A percentile compares a stretch with the other conserved stretches of the same genome.
These are phyloP conservation scores for Rhadinocentrus ornatus DNA, from an alignment of 2,797 vertebrate genomes.

Conservation along the genomic window DNA sequence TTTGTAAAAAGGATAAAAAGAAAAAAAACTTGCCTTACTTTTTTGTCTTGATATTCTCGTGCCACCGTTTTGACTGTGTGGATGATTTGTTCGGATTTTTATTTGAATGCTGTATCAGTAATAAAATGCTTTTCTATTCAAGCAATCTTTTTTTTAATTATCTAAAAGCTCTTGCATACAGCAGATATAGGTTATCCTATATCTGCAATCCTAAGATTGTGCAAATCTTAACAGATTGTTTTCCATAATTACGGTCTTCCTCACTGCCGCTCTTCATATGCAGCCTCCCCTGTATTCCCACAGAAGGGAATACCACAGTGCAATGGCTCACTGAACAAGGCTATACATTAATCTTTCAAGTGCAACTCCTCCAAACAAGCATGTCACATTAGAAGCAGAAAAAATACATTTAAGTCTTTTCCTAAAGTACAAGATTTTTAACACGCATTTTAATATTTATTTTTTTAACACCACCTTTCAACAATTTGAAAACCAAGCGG, in stretches of 20 bases:
- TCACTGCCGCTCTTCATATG: not conserved
- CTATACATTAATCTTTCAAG: slow-evolving; percentile 42
- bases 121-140: slow-evolving; percentile 76
- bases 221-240: too few relatives aligned
- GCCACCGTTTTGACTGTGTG: slow-evolving; percentile 74
- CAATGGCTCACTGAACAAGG: not conserved
- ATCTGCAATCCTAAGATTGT: not conserved
- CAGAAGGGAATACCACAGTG: not conserved
- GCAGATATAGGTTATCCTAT: not conserved
- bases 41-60: slow-evolving; percentile 76
- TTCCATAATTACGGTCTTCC: too few relatives aligned
- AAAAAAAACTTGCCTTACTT: slow-evolving; percentile 77
- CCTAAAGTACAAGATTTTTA: not conserved
- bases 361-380: slow-evolving; percentile 21
- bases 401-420: not conserved
- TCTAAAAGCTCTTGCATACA: not conserved
- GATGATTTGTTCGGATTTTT: slow-evolving; percentile 75
- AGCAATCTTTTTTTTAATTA: slow-evolving; percentile 22
- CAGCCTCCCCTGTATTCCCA: slow-evolving; percentile 2
- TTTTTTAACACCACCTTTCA: too few relatives aligned
- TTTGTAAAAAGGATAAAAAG: slow-evolving; percentile 23
- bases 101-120: slow-evolving; percentile 75
- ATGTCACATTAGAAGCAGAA: slow-evolving; percentile 3
- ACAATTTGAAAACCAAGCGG: too few relatives aligned
- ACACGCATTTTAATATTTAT: not conserved